phyloP scores from a whole-genome alignment of 2,113 vertebrate genomes.

The Pterocles burchelli region DNA sequence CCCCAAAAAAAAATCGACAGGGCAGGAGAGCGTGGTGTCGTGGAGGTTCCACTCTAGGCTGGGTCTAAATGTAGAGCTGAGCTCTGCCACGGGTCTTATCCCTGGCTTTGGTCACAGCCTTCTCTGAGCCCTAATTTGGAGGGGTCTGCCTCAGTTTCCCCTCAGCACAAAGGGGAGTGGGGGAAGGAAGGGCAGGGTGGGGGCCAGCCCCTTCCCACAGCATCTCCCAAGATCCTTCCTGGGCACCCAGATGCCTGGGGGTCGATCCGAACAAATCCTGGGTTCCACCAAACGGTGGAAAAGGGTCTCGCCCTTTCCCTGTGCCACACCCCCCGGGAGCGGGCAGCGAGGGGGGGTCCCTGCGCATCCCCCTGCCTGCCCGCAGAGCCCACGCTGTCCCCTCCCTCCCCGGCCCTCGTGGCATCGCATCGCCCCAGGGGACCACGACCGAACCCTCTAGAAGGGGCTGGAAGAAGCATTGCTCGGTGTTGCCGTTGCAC shows the following conservation, averaged over 20 bases:
- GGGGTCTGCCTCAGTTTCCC: background rate
- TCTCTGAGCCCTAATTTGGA: accelerated
- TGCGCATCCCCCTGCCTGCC: background rate
- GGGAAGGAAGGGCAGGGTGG: background rate
- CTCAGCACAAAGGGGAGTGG: accelerated
- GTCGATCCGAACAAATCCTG: too few species aligned
- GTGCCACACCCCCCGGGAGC: accelerated
- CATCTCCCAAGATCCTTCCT: background rate
- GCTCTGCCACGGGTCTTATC: background rate
- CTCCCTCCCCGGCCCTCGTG: background rate
- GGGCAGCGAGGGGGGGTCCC: background rate
- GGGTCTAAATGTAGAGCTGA: background rate
- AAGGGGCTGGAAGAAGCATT: background rate
- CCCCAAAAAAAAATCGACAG: accelerated
- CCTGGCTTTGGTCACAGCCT: background rate
- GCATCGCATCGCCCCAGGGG: accelerated
- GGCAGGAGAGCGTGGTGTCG: accelerated
- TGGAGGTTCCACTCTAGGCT: background rate
- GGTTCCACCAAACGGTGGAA: accelerated
- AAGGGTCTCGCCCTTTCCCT: background rate
- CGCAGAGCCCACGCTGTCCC: background rate
- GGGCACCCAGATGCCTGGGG: too few species aligned
- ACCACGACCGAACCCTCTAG: background rate
- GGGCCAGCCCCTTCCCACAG: background rate
- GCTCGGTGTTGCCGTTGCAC: background rate